Evolutionary conservation across 2,888 invertebrate species (phyloP), one percentile per base, ranked within the genome.

Genomic region (Caradrina clavipalpis): DNA sequence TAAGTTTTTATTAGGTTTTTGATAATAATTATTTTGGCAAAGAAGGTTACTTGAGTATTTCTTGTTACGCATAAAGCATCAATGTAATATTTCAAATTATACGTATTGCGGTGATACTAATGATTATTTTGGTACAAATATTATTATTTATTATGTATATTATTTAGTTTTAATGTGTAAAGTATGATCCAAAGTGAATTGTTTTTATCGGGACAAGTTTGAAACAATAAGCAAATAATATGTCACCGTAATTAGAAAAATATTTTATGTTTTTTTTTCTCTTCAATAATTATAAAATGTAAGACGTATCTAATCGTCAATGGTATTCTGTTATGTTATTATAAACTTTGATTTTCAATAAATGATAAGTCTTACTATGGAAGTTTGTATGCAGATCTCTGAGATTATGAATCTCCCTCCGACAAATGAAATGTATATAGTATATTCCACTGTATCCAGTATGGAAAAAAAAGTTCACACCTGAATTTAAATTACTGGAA

Each of bases 41-140:
- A 51, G 3, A 19, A 19, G 19, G 22, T 19, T 39, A 21, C 15
- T 60, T n/a, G 13, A 35, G 1, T 35, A 13, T 10, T 61, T 26
- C 26, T 26, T 26, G 26, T 26, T n/a, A n/a, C 57, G 22, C 55
- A 68, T 69, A 56, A 35, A 68, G 35, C 58, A 61, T 64, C 67
- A 55, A 42, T 39, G 21, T 15, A 11, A 57, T 47, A 50, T 49
- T 57, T 50, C 35, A 64, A 79, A 65, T 77, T 10, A 75, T 80
- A 80, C 71, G 78, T 82, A 76, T 69, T 57, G 10, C 63, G 66
- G 81, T 83, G 76, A 81, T 76, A 79, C 64, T 76, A 73, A 76
- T 57, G 57, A 72, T 73, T 72, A 80, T 75, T 80, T 80, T 76
- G 76, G 84, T 84, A 83, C 84, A 84, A 84, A 84, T 82, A 80